Evolutionary conservation across 1,140 invertebrate genomes (phyloP).

Genomic region (Drosophila ohnishii): DNA sequence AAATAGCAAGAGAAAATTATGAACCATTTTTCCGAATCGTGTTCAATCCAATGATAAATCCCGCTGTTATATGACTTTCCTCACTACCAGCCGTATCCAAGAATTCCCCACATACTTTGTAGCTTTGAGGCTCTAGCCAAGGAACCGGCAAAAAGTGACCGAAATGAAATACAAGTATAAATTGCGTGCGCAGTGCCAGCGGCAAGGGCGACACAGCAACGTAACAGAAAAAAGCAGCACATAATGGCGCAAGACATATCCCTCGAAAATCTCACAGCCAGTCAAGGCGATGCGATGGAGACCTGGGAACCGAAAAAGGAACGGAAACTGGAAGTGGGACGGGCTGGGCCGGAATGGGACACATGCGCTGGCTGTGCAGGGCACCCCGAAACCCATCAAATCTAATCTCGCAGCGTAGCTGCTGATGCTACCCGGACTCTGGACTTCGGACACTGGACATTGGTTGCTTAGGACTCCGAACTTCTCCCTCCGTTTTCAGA

Average conservation of each 20-base stretch:
- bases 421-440: conserved; percentile 59
- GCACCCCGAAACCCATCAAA: conserved; percentile 78
- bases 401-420: conserved; percentile 78
- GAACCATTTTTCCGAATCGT: too few species aligned
- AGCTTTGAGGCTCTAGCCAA: not conserved
- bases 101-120: conserved; percentile 1
- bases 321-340: conserved; percentile 25
- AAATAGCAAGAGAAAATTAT: not conserved
- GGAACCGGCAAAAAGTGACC: conserved; percentile 17
- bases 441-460: conserved; percentile 32
- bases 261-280: conserved; percentile 36
- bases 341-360: conserved; percentile 39
- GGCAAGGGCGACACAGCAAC: conserved; percentile 33
- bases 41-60: not conserved
- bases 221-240: conserved; percentile 26
- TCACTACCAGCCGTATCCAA: not conserved
- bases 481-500: conserved; percentile 6
- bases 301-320: conserved; percentile 20
- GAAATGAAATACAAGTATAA: conserved; percentile 57
- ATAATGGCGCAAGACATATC: conserved; percentile 61
- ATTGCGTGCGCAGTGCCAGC: conserved; percentile 38
- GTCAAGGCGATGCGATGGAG: conserved; percentile 14
- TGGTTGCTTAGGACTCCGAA: conserved; percentile 64
- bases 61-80: not conserved
- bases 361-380: conserved; percentile 50